A percentile compares a stretch with the other conserved stretches of the same genome.
These are phyloP conservation scores for Catagonus wagneri DNA, from an alignment of 2,113 vertebrate species.

Conservation along the genomic window DNA sequence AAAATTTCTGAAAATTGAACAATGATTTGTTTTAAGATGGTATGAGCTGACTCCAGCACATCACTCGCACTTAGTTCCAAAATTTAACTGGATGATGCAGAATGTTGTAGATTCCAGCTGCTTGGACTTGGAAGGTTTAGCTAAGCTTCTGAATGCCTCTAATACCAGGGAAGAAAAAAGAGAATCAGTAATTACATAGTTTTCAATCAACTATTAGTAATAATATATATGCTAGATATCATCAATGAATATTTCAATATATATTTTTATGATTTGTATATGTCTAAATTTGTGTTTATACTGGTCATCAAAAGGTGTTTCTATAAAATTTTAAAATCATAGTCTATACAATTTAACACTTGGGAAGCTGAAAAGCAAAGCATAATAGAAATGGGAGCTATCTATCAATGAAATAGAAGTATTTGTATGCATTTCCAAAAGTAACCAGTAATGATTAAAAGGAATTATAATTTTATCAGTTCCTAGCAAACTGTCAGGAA, in stretches of 20 bases:
- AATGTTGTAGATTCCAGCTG: not conserved
- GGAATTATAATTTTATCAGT: constrained; percentile 1
- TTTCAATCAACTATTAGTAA: not conserved
- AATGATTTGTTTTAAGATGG: not conserved
- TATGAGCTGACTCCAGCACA: not conserved
- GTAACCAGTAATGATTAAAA: not conserved
- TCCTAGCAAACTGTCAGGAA: not conserved
- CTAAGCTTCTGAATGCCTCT: not conserved
- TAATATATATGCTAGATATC: not conserved
- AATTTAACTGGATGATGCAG: not conserved
- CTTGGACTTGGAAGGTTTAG: not conserved
- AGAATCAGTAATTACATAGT: not conserved
- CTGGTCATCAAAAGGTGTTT: not conserved
- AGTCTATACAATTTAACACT: not conserved
- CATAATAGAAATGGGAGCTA: not conserved
- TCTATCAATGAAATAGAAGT: not conserved
- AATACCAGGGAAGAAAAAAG: not conserved
- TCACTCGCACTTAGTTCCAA: not conserved
- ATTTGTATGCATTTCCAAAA: not conserved
- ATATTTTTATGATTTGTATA: not conserved
- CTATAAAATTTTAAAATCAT: not conserved
- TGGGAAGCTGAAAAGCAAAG: not conserved
- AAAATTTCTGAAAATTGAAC: constrained; percentile 34
- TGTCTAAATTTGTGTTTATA: not conserved
- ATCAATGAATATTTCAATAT: constrained; percentile 3